Conservation (phyloP, 2,113 vertebrate species). For the Gambusia affinis region DNA sequence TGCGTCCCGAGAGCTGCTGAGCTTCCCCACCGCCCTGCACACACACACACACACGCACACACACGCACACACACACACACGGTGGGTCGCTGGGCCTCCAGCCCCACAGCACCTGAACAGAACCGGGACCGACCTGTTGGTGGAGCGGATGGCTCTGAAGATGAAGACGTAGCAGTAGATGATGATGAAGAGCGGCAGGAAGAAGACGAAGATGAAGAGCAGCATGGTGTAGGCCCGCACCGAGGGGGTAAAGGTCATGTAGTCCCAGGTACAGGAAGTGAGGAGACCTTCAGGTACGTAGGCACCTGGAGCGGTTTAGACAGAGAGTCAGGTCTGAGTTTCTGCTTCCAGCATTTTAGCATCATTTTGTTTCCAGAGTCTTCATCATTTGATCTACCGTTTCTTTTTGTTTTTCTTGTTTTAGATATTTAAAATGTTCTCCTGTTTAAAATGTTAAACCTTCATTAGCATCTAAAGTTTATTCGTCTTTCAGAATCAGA, state of each 20-base stretch:
- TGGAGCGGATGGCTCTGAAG: conserved; percentile 88
- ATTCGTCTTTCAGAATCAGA: too few relatives aligned
- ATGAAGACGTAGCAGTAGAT: conserved; percentile 93
- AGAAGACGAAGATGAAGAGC: conserved; percentile 93
- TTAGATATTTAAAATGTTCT: too few relatives aligned
- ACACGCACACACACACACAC: too few relatives aligned
- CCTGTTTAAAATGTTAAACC: too few relatives aligned
- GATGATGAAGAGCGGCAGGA: conserved; percentile 91
- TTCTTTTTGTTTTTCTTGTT: too few relatives aligned
- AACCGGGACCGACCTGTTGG: conserved; percentile 81
- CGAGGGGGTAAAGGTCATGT: conserved; percentile 90
- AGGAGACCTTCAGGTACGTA: conserved; percentile 93
- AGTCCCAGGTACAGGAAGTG: conserved; percentile 97
- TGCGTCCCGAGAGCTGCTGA: conserved; percentile 78
- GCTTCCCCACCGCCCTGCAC: conserved; percentile 85
- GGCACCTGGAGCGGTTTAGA: conserved; percentile 77
- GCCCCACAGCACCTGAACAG: background rate
- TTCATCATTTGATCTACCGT: too few relatives aligned
- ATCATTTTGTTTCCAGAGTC: too few relatives aligned
- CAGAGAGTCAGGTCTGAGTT: too few relatives aligned
- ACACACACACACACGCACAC: conserved; percentile 16
- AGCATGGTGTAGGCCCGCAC: conserved; percentile 95
- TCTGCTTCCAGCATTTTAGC: too few relatives aligned
- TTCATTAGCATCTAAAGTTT: too few relatives aligned
- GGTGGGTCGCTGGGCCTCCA: too few relatives aligned